Conservation (phyloP, 2,888 invertebrate genomes). For the Sclerodermus sp. region DNA sequence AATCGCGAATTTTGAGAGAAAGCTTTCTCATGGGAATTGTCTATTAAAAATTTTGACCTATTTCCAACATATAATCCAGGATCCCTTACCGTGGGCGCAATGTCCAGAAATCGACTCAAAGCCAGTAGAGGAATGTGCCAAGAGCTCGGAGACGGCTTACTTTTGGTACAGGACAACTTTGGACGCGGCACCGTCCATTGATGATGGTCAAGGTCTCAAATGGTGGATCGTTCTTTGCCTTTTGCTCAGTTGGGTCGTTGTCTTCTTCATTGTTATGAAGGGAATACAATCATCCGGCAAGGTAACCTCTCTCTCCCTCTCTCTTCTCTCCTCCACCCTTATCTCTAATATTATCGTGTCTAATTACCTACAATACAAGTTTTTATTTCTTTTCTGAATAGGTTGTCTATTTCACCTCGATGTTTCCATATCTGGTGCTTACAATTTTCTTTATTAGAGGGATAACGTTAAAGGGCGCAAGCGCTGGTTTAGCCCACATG, state of each 20-base stretch:
- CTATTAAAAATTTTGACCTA: too few species aligned
- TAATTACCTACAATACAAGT: background rate
- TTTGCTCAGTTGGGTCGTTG: constrained; percentile 84
- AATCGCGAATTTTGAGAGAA: too few species aligned
- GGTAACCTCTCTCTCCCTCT: constrained; percentile 59
- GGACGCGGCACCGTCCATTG: constrained; percentile 84
- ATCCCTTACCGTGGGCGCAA: constrained; percentile 80
- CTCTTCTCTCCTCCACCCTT: too few species aligned
- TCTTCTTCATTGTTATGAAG: constrained; percentile 95
- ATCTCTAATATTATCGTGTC: background rate
- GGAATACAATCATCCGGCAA: constrained; percentile 96
- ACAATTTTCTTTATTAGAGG: constrained; percentile 93
- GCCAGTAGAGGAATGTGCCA: constrained; percentile 79
- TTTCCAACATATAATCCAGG: constrained; percentile 58
- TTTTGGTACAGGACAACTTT: constrained; percentile 91
- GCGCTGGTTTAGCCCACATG: constrained; percentile 86
- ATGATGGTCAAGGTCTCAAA: constrained; percentile 80
- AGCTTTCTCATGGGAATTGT: too few species aligned
- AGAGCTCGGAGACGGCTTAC: constrained; percentile 86
- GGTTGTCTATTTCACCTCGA: constrained; percentile 94
- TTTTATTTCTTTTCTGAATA: constrained; percentile 53
- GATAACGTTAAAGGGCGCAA: constrained; percentile 83
- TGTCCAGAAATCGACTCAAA: constrained; percentile 76
- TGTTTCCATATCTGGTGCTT: constrained; percentile 91
- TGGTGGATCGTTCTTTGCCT: constrained; percentile 94